Evolutionary conservation across 2,113 vertebrate species (phyloP).

Genomic region (Rhizomys pruinosus): DNA sequence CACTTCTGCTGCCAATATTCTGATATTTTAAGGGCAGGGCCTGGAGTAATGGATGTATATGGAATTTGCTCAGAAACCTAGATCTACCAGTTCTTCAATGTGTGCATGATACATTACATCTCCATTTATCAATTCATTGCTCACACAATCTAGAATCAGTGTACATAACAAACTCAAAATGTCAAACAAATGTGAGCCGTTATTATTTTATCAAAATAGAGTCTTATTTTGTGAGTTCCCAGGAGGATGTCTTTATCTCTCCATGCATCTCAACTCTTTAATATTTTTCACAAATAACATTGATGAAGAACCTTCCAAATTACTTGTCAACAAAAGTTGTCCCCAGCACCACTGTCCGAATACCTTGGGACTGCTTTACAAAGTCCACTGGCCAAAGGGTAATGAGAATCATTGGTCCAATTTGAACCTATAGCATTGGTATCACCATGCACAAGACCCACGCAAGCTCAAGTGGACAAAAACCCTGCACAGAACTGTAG

Average conservation of each 20-base stretch:
- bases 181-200: not conserved
- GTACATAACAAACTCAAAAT: not conserved
- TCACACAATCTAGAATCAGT: not conserved
- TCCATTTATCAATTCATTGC: not conserved
- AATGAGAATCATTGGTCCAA: not conserved
- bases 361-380: not conserved
- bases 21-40: not conserved
- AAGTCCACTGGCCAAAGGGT: not conserved
- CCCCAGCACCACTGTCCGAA: not conserved
- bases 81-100: not conserved
- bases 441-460: too few species aligned
- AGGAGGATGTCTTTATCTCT: not conserved
- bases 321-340: not conserved
- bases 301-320: not conserved
- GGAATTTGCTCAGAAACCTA: not conserved
- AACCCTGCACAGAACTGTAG: too few species aligned
- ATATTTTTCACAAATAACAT: not conserved
- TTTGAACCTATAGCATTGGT: too few species aligned
- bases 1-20: not conserved
- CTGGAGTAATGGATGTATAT: not conserved
- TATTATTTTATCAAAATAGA: not conserved
- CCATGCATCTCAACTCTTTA: not conserved
- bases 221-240: not conserved
- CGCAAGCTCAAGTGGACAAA: too few species aligned
- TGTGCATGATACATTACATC: not conserved